Percentiles rank a stretch among this genome's conserved stretches.
Conservation (phyloP, 2,797 vertebrate species). For the Notamacropus eugenii region DNA sequence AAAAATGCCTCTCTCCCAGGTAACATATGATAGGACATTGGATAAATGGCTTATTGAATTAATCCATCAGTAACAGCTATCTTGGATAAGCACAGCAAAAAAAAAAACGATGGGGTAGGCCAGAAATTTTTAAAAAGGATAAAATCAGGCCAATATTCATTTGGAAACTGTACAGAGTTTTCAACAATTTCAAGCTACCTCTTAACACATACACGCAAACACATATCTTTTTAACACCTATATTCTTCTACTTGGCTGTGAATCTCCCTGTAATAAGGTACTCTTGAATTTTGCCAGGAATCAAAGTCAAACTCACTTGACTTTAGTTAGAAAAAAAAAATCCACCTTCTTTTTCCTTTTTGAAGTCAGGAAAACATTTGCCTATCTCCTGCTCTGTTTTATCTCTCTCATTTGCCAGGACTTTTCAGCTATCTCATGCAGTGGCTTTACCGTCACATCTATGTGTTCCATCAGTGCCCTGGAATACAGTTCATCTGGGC, state of each 20-base stretch:
- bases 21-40: background rate
- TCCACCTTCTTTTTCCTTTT: background rate
- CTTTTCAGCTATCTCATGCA: background rate
- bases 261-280: background rate
- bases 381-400: background rate
- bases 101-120: background rate
- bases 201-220: background rate
- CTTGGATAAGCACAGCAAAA: background rate
- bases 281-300: background rate
- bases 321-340: background rate
- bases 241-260: background rate
- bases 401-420: background rate
- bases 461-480: background rate
- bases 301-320: background rate
- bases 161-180: background rate
- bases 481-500: background rate
- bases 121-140: background rate
- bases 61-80: background rate
- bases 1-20: background rate
- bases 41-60: background rate
- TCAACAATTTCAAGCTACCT: background rate
- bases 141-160: background rate
- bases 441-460: background rate
- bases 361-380: background rate
- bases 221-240: background rate